These are phyloP conservation scores for Bradypodion ventrale DNA, from an alignment of 2,797 vertebrate species.

Conservation along the genomic window DNA sequence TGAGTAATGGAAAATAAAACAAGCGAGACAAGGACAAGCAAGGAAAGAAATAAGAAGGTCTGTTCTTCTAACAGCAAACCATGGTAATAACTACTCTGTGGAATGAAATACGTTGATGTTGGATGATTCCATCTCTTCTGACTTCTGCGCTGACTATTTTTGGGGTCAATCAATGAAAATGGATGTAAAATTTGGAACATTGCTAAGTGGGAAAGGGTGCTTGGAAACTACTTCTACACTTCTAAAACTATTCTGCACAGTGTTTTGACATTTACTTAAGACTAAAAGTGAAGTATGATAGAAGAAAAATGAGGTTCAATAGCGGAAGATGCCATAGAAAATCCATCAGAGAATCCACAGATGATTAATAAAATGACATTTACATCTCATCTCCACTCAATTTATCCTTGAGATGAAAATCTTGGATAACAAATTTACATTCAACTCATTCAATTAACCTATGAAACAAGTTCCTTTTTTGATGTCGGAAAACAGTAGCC, in stretches of 20 bases:
- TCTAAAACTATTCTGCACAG: background rate
- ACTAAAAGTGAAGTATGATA: background rate
- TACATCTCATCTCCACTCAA: conserved; percentile 14
- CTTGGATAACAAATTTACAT: conserved; percentile 31
- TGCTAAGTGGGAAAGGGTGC: background rate
- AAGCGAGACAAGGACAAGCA: background rate
- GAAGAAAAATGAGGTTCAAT: conserved; percentile 7
- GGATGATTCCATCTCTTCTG: background rate
- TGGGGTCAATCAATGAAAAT: background rate
- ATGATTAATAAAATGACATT: conserved; percentile 27
- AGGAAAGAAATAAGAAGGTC: background rate
- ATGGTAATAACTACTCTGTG: background rate
- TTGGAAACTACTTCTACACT: background rate
- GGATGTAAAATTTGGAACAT: background rate
- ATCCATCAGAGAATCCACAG: conserved; percentile 4
- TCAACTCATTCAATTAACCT: conserved; percentile 33
- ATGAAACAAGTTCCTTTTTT: conserved; percentile 10
- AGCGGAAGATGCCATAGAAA: conserved; percentile 30
- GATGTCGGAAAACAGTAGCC: conserved; percentile 31
- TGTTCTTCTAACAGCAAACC: background rate
- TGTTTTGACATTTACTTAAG: conserved; percentile 17
- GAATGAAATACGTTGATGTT: background rate
- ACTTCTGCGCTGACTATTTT: background rate
- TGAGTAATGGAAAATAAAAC: no score
- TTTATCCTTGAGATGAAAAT: conserved; percentile 30